These are phyloP conservation scores for Amiota minor DNA, from an alignment of 2,888 invertebrate genomes.

Conservation along the genomic window DNA sequence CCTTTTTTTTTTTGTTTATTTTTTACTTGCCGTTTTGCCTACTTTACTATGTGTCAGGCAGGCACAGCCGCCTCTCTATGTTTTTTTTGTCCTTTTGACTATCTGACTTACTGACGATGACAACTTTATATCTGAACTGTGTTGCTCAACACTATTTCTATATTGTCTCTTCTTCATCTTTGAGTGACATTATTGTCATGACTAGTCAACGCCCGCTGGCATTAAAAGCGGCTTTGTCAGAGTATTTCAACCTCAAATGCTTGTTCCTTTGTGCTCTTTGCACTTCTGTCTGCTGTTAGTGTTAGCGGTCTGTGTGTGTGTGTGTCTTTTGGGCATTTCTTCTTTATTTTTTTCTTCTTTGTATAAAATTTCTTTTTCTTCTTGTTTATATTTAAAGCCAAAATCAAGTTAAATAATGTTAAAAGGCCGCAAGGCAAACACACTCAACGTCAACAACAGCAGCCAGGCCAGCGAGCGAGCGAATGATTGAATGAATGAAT, in stretches of 20 bases:
- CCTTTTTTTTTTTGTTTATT: too few species aligned
- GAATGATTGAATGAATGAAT: too few species aligned
- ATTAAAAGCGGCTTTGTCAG: not conserved
- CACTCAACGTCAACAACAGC: not conserved
- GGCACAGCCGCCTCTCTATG: too few species aligned
- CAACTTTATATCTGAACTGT: not conserved
- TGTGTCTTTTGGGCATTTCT: not conserved
- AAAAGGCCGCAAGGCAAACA: slow-evolving; percentile 29
- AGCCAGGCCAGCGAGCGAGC: too few species aligned
- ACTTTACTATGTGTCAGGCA: too few species aligned
- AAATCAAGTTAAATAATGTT: slow-evolving; percentile 22
- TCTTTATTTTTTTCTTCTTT: not conserved
- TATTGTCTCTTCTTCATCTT: not conserved
- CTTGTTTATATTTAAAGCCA: slow-evolving; percentile 26
- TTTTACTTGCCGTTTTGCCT: too few species aligned
- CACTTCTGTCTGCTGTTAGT: not conserved
- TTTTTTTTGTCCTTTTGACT: too few species aligned
- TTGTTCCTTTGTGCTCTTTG: not conserved
- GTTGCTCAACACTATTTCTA: not conserved
- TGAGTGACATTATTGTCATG: not conserved
- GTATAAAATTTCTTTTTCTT: too few species aligned
- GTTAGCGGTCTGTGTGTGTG: too few species aligned
- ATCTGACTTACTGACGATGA: not conserved
- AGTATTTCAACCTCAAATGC: slow-evolving; percentile 1
- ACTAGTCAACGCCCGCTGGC: slow-evolving; percentile 2